A percentile compares a stretch with the other conserved stretches of the same genome.
These are phyloP conservation scores for Auanema sp. DNA, from an alignment of 2,888 invertebrate species.

Conservation along the genomic window DNA sequence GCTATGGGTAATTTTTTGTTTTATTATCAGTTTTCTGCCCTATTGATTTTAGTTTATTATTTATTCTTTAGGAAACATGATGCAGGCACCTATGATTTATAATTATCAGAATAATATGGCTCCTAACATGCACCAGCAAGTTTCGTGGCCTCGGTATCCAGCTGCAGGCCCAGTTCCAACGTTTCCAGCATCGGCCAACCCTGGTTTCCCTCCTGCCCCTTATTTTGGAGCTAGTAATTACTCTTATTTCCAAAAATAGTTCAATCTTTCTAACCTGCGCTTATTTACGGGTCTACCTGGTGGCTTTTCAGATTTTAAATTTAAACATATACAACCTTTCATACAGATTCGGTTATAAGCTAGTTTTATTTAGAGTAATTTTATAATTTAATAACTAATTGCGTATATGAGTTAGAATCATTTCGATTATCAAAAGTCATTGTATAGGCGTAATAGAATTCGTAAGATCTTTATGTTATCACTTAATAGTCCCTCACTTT, in stretches of 20 bases:
- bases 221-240: constrained; percentile 1
- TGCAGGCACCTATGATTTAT: constrained; percentile 1
- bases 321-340: too few species aligned
- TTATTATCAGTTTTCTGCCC: not conserved
- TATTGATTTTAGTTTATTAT: not conserved
- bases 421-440: too few species aligned
- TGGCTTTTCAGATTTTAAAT: too few species aligned
- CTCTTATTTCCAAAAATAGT: not conserved
- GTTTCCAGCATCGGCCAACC: not conserved
- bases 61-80: not conserved
- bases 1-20: constrained; percentile 14
- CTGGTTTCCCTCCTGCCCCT: not conserved
- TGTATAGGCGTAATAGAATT: too few species aligned
- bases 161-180: not conserved
- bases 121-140: not conserved
- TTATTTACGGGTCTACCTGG: too few species aligned
- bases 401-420: too few species aligned
- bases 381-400: too few species aligned
- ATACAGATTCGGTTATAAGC: too few species aligned
- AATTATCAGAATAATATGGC: constrained; percentile 4
- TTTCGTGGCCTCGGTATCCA: not conserved
- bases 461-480: too few species aligned
- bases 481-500: too few species aligned
- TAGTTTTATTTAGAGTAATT: too few species aligned
- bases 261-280: too few species aligned